Evolutionary conservation across 2,888 invertebrate genomes (phyloP), one percentile per base, ranked within the genome.

Genomic region (Tachina lurida): DNA sequence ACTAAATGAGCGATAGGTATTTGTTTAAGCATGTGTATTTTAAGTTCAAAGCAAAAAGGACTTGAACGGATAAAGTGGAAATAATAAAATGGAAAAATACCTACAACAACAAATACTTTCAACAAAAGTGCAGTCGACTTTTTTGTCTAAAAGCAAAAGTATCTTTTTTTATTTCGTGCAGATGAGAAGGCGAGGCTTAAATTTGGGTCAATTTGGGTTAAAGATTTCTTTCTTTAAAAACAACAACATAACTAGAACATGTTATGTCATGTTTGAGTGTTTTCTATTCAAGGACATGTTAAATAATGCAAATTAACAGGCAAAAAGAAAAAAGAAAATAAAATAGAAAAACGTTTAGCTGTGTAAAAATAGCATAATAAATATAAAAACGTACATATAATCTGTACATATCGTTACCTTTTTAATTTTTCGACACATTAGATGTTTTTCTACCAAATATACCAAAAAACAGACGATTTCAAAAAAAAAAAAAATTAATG

Each of bases 181-280:
- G 12, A 56, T 12, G 49, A 8, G 17, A 52, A 8, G 52, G 1
- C 5, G 31, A 13, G 31, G 15, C 31, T 58, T 31, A 52, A 71
- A 71, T 68, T 68, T 68, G 49, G 68, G 68, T 58, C 77, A 68
- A 77, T 70, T 79, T 71, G 58, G 62, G 54, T 71, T 70, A 54
- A 54, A 70, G 70, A 71, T 79, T 79, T 56, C n/a, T 5, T 17
- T 63, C 22, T 15, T 39, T 13, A 41, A 17, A 9, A 60, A 60
- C 39, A n/a, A 39, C 19, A 47, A 41, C 10, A 12, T 15, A 41
- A 47, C 47, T 31, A 65, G 47, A 63, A 22, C 22, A 45, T 31
- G 31, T 47, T 31, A 22, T 65, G 22, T 47, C 10, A 43, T 12
- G 41, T 41, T 41, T 54, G 13, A 1, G 9, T 31, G 31, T 31